Evolutionary conservation across 2,113 vertebrate species (phyloP), one percentile per base, ranked within the genome.

Genomic region (Tetrax tetrax): DNA sequence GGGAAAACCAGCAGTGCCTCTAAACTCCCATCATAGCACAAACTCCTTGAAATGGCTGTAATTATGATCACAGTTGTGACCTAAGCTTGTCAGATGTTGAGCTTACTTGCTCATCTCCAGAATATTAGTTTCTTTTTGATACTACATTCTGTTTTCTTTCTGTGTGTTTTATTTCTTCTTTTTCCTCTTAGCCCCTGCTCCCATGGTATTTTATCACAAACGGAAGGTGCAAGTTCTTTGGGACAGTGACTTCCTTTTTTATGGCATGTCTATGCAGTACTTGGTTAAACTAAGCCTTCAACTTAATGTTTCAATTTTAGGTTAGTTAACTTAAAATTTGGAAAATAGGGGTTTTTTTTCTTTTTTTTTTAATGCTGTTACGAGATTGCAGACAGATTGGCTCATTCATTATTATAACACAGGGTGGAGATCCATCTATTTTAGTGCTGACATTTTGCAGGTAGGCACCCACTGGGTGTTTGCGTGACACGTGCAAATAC

Each of bases 271-370:
- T 65, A 0, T 50, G 17, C 4, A 77, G 22, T 45, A 14, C 17
- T 80, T 83, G 20, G 3, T 75, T 68, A 75, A 87, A 60, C 4
- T 69, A 79, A 45, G 7, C 23, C 45, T 89, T 70, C 15, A 61
- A 14, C 2, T 3, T 54, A 9, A 25, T 59, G 15, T 41, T 94
- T 93, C 19, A 12, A 8, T 84, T 80, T 20, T 24, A 61, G 9
- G 5, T 51, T 85, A 71, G 11, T 29, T 60, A 47, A 12, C 24
- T 18, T 80, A 33, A 74, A 10, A 15, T 53, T 88, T 20, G 27
- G 23, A 75, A 77, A n/a, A 47, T 12, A 27, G 0, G 0, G 1
- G 4, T 61, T 20, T 21, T 43, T 43, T 43, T 14, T 14, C 64
- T 31, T 14, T 53, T 63, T 14, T 33, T 80, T n/a, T 60, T 25